Conservation (phyloP, 2,888 invertebrate genomes). For the Dasysyrphus tricinctus region DNA sequence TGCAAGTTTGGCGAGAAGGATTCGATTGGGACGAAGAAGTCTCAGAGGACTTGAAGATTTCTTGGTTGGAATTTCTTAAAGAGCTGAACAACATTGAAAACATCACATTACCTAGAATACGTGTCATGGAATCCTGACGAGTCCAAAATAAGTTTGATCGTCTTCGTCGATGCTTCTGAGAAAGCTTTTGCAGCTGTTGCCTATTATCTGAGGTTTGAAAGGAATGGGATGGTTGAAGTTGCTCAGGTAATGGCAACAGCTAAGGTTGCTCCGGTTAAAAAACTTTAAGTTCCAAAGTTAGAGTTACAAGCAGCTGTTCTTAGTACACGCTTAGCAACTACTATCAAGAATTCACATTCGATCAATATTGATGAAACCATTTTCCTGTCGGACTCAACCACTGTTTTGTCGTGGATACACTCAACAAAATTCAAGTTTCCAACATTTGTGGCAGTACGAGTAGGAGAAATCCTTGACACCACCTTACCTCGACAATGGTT, state of each 20-base stretch:
- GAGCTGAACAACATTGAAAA: slow-evolving; percentile 5
- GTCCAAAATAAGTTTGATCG: not conserved
- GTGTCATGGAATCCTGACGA: slow-evolving; percentile 4
- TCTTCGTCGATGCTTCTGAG: slow-evolving; percentile 21
- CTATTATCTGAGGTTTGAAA: slow-evolving; percentile 8
- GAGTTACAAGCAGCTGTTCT: slow-evolving; percentile 10
- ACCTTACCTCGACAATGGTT: too few species aligned
- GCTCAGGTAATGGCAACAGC: slow-evolving; percentile 3
- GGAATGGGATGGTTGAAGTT: not conserved
- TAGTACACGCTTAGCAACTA: not conserved
- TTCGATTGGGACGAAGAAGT: too few species aligned
- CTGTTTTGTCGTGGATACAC: not conserved
- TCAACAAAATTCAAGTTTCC: slow-evolving; percentile 3
- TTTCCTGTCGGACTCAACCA: not conserved
- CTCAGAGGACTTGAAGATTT: not conserved
- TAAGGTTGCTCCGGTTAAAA: not conserved
- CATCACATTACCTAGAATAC: not conserved
- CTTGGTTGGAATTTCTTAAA: slow-evolving; percentile 1
- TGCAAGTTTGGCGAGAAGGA: too few species aligned
- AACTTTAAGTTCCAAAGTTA: not conserved
- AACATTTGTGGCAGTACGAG: too few species aligned
- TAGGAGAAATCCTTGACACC: too few species aligned
- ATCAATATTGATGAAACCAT: not conserved
- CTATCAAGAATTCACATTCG: not conserved
- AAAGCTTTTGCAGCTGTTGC: slow-evolving; percentile 22